Base-by-base conservation (phyloP, 2,888 invertebrate genomes). In the Rambutsinella grinnellia region DNA sequence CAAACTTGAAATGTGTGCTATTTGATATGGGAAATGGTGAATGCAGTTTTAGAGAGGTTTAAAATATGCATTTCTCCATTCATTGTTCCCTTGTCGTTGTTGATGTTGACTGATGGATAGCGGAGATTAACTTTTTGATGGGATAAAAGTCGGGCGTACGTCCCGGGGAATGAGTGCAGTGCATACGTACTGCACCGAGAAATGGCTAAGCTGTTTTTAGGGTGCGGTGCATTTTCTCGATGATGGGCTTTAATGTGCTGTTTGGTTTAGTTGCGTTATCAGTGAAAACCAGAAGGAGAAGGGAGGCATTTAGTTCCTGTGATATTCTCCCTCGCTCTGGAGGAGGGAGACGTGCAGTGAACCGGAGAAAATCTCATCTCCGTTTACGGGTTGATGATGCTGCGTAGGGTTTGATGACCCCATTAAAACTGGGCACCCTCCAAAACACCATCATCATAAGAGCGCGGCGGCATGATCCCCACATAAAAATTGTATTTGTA, bases 41-140 rank as follows among this genome's bases (percentile, higher is more conserved):
- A 13, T 36, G 36, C 36, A 36, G 36, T 36, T 36, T 5, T 36
- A 8, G 13, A 8, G 36, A 36, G 36, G 6, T 36, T 13, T 36
- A 36, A 36, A 36, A 36, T 10, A 8, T 36, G 36, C 36, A 54
- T 54, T 54, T 54, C 19, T 13, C 6, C 36, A 36, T 67, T 44
- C 63, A 71, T 58, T 70, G 47, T 56, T 28, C 53, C 58, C 46
- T 19, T 36, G 13, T 44, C 67, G 49, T 58, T 68, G 70, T 62
- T 63, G 60, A 60, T 69, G 75, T 75, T 75, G 75, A 75, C 75
- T 75, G 75, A 75, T 75, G 75, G 68, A 62, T 75, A 75, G 68
- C 75, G 63, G 68, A 75, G 75, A 75, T 75, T 75, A 75, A 75
- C 75, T 75, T 75, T 75, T 75, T 61, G 62, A 66, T 74, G 75